Percentiles rank a stretch among this genome's conserved stretches.
These are phyloP conservation scores for Maconellicoccus hirsutus DNA, from an alignment of 1,140 invertebrate species.

Conservation along the genomic window DNA sequence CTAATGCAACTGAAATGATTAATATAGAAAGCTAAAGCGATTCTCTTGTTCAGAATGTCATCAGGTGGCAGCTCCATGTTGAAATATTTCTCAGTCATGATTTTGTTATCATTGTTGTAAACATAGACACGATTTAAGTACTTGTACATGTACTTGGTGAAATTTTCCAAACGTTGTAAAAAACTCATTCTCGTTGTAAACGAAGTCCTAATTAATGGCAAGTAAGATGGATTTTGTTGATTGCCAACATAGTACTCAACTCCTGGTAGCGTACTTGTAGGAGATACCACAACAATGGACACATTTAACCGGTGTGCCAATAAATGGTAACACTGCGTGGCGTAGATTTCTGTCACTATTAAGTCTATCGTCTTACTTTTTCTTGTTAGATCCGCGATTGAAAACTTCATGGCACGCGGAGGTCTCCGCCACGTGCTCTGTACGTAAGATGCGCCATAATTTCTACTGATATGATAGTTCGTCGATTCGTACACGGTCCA, in stretches of 20 bases:
- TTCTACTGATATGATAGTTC: neutral
- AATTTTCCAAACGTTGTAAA: slow-evolving; percentile 36
- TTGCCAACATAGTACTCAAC: slow-evolving; percentile 7
- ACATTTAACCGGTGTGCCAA: slow-evolving; percentile 28
- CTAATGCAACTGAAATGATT: slow-evolving; percentile 41
- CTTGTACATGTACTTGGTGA: neutral
- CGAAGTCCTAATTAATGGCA: slow-evolving; percentile 34
- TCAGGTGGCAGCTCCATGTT: neutral
- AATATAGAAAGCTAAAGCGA: slow-evolving; percentile 43
- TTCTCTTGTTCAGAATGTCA: neutral
- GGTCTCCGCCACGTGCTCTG: no score
- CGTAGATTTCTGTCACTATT: slow-evolving; percentile 23
- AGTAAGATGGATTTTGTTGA: slow-evolving; percentile 34
- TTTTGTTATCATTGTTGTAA: neutral
- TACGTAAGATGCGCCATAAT: no score
- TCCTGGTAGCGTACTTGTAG: neutral
- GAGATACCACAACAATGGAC: slow-evolving; percentile 18
- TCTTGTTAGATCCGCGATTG: no score
- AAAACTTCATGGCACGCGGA: no score
- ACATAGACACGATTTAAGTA: neutral
- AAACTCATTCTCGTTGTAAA: slow-evolving; percentile 41
- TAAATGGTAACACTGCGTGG: slow-evolving; percentile 20
- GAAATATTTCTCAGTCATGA: neutral
- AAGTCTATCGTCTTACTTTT: slow-evolving; percentile 21
- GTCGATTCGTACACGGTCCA: no score